Evolutionary conservation across 2,113 vertebrate genomes (phyloP).

Genomic region (Pongo pygmaeus): DNA sequence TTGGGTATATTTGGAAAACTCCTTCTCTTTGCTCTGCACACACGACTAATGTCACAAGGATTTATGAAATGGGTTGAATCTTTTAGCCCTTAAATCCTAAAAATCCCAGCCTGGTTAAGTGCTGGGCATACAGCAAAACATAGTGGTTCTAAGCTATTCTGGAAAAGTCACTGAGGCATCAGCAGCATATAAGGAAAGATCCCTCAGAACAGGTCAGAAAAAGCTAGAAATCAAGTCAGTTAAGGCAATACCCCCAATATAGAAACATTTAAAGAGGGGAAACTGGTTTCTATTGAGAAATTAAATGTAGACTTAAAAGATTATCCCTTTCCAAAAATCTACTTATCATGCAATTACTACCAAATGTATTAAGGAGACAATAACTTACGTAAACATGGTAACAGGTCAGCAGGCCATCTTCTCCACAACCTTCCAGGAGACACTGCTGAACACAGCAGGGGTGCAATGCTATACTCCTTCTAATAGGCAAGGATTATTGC

Average conservation of each 20-base stretch:
- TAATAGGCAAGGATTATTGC: constrained; percentile 6
- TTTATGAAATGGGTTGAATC: not conserved
- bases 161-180: not conserved
- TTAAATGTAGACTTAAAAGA: too few species aligned
- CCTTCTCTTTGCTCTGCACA: not conserved
- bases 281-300: too few species aligned
- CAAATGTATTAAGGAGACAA: not conserved
- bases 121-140: not conserved
- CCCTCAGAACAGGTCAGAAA: not conserved
- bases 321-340: constrained; percentile 3
- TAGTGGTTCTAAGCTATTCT: too few species aligned
- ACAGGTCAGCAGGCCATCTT: constrained; percentile 29
- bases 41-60: not conserved
- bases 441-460: not conserved
- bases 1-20: not conserved
- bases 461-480: not conserved
- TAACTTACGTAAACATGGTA: not conserved
- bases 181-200: not conserved
- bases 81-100: not conserved
- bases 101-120: not conserved
- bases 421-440: not conserved
- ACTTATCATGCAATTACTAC: not conserved
- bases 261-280: not conserved
- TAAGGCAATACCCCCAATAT: not conserved
- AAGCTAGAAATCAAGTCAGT: not conserved